Percentiles rank a stretch among this genome's conserved stretches.
These are phyloP conservation scores for Pelecanoides urinatrix DNA, from an alignment of 2,113 vertebrate species.

Conservation along the genomic window DNA sequence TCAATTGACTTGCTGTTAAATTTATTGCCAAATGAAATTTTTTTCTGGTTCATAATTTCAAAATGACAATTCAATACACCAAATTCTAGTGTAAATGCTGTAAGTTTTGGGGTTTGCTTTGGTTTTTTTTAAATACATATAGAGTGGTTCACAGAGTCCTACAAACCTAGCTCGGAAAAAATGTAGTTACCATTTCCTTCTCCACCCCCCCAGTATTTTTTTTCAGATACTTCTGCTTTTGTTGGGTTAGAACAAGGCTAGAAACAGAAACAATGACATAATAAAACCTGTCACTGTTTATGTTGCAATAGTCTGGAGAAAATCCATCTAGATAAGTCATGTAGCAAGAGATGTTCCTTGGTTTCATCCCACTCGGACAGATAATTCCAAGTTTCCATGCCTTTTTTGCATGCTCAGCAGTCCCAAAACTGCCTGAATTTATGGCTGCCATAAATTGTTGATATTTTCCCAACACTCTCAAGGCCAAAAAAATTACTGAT, in stretches of 20 bases:
- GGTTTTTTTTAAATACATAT: background rate
- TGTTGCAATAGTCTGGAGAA: background rate
- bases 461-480: background rate
- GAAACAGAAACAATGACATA: slow-evolving; percentile 22
- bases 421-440: background rate
- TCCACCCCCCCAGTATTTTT: background rate
- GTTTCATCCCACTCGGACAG: background rate
- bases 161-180: background rate
- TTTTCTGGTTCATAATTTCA: background rate
- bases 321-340: background rate
- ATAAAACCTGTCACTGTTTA: background rate
- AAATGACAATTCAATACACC: background rate
- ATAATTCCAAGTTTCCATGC: background rate
- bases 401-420: background rate
- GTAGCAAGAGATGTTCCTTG: background rate
- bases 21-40: background rate
- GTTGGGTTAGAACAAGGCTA: background rate
- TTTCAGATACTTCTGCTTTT: slow-evolving; percentile 37
- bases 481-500: background rate
- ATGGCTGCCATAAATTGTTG: background rate
- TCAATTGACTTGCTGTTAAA: background rate
- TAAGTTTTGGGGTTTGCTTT: background rate
- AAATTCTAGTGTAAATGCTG: background rate
- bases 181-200: background rate
- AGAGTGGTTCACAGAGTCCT: background rate